Evolutionary conservation across 2,888 invertebrate genomes (phyloP).

Genomic region (Heliconius sara): DNA sequence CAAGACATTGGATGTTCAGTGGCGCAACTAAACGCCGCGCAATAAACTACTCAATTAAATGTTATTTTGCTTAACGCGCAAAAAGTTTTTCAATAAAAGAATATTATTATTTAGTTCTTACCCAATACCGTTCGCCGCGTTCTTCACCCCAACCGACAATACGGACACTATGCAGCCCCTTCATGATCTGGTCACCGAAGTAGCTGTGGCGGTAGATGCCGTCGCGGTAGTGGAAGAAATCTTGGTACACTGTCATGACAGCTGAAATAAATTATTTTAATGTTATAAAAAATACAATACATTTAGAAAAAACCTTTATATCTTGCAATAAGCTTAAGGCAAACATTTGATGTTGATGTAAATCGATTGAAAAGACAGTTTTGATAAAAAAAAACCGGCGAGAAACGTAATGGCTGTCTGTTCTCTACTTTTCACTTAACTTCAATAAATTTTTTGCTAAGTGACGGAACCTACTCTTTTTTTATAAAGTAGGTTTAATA

Average conservation of each 20-base stretch:
- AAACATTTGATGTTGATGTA: too few species aligned
- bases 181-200: conserved; percentile 81
- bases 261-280: conserved; percentile 79
- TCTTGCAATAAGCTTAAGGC: too few species aligned
- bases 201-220: conserved; percentile 91
- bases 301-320: too few species aligned
- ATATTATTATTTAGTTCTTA: conserved; percentile 71
- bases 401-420: too few species aligned
- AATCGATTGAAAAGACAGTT: too few species aligned
- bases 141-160: conserved; percentile 96
- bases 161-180: conserved; percentile 94
- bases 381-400: too few species aligned
- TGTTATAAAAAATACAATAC: too few species aligned
- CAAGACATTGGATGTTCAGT: background rate
- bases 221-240: conserved; percentile 94
- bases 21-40: background rate
- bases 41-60: background rate
- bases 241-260: conserved; percentile 94
- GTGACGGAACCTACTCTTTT: too few species aligned
- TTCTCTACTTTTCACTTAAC: too few species aligned
- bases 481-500: too few species aligned
- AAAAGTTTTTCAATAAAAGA: background rate
- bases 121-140: conserved; percentile 91
- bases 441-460: too few species aligned
- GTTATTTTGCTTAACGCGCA: background rate